Base-by-base conservation (phyloP, 2,113 vertebrate species). In the Bubo blakistoni region DNA sequence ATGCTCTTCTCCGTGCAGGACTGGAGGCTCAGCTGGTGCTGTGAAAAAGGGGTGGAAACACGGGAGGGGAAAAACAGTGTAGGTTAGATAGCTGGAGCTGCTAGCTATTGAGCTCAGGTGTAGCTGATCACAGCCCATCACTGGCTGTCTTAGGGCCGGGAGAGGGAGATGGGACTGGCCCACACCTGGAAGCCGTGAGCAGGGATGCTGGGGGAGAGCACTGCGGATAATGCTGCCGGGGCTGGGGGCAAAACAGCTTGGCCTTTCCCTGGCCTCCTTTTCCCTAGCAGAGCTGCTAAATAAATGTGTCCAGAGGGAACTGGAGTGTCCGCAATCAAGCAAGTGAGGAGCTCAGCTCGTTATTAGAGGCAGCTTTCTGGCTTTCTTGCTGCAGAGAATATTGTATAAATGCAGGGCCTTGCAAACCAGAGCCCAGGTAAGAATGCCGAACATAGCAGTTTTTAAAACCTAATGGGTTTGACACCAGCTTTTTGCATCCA, bases 171-270 rank as follows among this genome's bases (percentile, higher is more conserved):
- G 29, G 82, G 66, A 80, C 2, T 40, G 66, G 16, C 18, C 24
- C 2, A 11, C 30, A 3, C 10, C 30, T 62, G 55, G 32, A 61
- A 83, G 29, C 69, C 0, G 0, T 8, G 30, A 59, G 65, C 49
- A 24, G 30, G 51, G 52, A 36, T 25, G 52, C 74, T 69, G 22
- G 7, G 13, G 38, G 19, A 76, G 18, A 47, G 55, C 25, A 21
- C 49, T 61, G 54, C 0, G 1, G 30, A 26, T 27, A 92, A 85
- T 62, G 55, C 81, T 78, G 40, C 20, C 3, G 10, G 58, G 59
- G 20, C 27, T 18, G 52, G 12, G 47, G 54, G 13, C 2, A 5
- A 81, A 79, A 42, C 42, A 36, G 38, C 74, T 30, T 1, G 2
- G 49, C 24, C 51, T 61, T 87, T 81, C 40, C 38, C 38, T 0